These are phyloP conservation scores for Tarsius wallacei DNA, from an alignment of 2,797 vertebrate genomes.

Conservation along the genomic window DNA sequence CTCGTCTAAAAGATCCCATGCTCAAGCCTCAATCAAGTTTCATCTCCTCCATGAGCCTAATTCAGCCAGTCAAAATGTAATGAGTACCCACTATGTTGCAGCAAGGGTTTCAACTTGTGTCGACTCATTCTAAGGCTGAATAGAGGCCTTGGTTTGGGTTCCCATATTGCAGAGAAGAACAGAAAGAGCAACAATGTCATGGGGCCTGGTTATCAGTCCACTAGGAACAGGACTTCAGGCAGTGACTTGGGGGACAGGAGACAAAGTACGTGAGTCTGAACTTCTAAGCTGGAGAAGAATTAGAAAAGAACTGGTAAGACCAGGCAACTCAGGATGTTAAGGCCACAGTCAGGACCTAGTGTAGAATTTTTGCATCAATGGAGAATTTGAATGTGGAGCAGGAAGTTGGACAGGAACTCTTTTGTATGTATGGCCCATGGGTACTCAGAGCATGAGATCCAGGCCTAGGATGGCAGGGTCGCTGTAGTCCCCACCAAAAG, in stretches of 20 bases:
- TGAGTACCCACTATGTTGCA: background rate
- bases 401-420: background rate
- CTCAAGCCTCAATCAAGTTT: background rate
- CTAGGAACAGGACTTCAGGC: background rate
- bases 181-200: background rate
- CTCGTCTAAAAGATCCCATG: background rate
- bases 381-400: background rate
- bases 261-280: background rate
- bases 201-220: background rate
- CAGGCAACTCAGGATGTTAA: background rate
- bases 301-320: background rate
- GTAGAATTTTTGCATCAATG: background rate
- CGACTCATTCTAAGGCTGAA: background rate
- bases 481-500: background rate
- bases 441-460: background rate
- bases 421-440: fast-evolving
- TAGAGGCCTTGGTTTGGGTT: background rate
- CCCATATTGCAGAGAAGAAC: background rate
- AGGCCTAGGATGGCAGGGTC: background rate
- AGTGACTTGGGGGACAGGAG: background rate
- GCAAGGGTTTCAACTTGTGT: background rate
- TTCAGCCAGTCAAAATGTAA: background rate
- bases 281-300: background rate
- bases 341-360: background rate
- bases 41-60: background rate